Conservation (phyloP, 2,113 vertebrate genomes). For the Regulus satrapa region DNA sequence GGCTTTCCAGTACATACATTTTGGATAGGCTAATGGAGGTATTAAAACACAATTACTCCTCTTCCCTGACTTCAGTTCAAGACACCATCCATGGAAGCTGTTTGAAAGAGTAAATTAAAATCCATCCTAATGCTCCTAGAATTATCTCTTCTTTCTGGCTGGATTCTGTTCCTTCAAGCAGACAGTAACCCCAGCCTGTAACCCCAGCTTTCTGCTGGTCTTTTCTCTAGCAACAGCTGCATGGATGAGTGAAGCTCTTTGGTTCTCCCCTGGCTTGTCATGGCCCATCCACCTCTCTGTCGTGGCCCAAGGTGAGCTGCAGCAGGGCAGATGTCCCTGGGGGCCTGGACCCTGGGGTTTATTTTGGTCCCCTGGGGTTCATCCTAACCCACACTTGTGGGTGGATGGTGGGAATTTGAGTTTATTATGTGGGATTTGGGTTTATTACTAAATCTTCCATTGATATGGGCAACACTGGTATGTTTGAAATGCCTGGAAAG, state of each 20-base stretch:
- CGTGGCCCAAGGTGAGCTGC: background rate
- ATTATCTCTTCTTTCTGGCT: background rate
- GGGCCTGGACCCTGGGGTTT: rapidly evolving
- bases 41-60: background rate
- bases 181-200: background rate
- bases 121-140: background rate
- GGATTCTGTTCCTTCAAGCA: background rate
- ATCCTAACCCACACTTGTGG: rapidly evolving
- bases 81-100: background rate
- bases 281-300: background rate
- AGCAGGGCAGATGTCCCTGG: background rate
- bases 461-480: background rate
- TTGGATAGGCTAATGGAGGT: background rate
- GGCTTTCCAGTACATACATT: background rate
- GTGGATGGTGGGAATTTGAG: background rate
- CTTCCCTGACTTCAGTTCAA: background rate
- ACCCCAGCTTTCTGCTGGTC: background rate
- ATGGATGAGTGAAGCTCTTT: background rate
- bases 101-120: background rate
- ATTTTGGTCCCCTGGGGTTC: background rate
- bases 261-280: background rate
- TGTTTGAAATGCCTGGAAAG: background rate
- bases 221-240: background rate
- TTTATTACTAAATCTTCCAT: background rate
- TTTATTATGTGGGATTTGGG: background rate